Evolutionary conservation across 2,113 vertebrate genomes (phyloP).

Genomic region (Morone saxatilis): DNA sequence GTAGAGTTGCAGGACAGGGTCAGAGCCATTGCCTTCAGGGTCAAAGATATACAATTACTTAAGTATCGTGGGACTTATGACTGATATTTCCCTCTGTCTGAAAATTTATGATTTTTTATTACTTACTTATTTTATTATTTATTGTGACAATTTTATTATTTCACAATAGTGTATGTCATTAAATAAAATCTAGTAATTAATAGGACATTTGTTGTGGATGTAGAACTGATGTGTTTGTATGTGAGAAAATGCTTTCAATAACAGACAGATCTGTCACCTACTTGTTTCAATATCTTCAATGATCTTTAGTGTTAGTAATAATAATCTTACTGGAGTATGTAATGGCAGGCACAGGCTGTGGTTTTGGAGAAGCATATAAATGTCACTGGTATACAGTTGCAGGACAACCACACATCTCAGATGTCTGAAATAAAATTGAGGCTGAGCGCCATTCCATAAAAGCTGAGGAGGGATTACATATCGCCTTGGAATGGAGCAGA

Average conservation of each 20-base stretch:
- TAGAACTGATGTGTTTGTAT: neutral
- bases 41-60: neutral
- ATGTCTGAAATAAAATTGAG: conserved; percentile 74
- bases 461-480: conserved; percentile 68
- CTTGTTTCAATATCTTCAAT: conserved; percentile 24
- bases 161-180: neutral
- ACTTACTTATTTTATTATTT: too few species aligned
- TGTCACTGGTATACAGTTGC: conserved; percentile 79
- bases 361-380: conserved; percentile 73
- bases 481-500: conserved; percentile 72
- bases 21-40: neutral
- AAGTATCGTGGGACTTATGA: neutral
- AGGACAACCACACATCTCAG: conserved; percentile 57
- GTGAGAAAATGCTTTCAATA: conserved; percentile 20
- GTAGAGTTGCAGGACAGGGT: conserved; percentile 32
- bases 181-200: neutral
- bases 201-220: neutral
- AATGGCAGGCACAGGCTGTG: conserved; percentile 18
- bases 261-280: conserved; percentile 26
- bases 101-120: neutral
- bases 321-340: neutral
- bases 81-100: neutral
- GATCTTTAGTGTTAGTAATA: conserved; percentile 8
- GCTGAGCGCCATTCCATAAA: conserved; percentile 70
- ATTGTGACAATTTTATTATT: neutral